A percentile compares a stretch with the other conserved stretches of the same genome.
Conservation (phyloP, 2,113 vertebrate species). For the Nettapus auritus region DNA sequence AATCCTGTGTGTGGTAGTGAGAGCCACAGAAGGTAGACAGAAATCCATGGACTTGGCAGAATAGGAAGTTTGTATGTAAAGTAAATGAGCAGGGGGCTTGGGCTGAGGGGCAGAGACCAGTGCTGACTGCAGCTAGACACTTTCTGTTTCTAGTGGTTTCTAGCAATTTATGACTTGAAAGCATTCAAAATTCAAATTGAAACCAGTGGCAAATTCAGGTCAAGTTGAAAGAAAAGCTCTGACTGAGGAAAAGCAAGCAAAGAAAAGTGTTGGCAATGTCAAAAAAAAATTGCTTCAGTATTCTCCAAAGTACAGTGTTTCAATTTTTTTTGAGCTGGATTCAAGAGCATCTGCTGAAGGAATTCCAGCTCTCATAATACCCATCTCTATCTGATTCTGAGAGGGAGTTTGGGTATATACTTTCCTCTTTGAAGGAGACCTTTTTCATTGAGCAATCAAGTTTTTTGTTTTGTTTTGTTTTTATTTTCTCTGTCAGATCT, state of each 20-base stretch:
- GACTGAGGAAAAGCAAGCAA: not conserved
- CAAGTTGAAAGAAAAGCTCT: not conserved
- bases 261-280: not conserved
- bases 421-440: not conserved
- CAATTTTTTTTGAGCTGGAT: not conserved
- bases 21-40: not conserved
- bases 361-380: not conserved
- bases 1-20: not conserved
- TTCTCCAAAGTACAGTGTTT: not conserved
- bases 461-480: not conserved
- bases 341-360: conserved; percentile 11
- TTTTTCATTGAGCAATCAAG: not conserved
- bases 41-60: not conserved
- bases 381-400: not conserved
- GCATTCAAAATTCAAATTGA: not conserved
- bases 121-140: not conserved
- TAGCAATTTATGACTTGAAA: not conserved
- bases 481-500: not conserved
- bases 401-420: not conserved
- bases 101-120: not conserved
- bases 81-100: not conserved
- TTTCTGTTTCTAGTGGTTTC: not conserved
- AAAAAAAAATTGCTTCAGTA: conserved; percentile 20
- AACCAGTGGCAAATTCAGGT: conserved; percentile 4
- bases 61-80: not conserved